Base-by-base conservation (phyloP, 2,113 vertebrate species). In the Nesospiza acunhae region DNA sequence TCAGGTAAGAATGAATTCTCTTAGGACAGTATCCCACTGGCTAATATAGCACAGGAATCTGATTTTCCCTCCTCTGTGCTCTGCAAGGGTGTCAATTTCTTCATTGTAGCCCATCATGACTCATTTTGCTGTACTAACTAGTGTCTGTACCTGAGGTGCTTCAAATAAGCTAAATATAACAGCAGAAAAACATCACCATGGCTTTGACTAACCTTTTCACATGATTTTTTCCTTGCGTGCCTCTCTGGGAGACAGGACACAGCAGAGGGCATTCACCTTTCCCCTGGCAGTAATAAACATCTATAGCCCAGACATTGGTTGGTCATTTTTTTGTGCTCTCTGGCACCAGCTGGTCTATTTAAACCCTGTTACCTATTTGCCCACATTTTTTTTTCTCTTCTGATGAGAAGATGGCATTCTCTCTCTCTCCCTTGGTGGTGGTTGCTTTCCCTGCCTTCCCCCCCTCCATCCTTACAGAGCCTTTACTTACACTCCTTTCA, bases 111-210 rank as follows among this genome's bases (percentile, higher is more conserved):
- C n/a, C 19, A 49, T 68, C 17, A 18, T 58, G 53, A 72, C 60
- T 89, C 49, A 37, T 79, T 94, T 96, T 81, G 60, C 64, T 87
- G 24, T 75, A 33, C 44, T 85, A 50, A 72, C 60, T 73, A 53
- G 16, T 24, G 24, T 63, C 70, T 78, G 6, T 72, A 19, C 50
- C 62, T 79, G 42, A 87, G 49, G 13, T 62, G 74, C 70, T 93
- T 90, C 59, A 89, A 56, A 93, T 42, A 70, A 94, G 30, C 46
- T 76, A 74, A 86, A 93, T 73, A 63, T 59, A 90, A 39, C 28
- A 80, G 52, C 26, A 94, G 66, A 72, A 68, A 28, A 28, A 31
- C 28, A 66, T 69, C 46, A 69, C 47, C 19, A n/a, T 12, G 7
- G 16, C 62, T 91, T 27, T 76, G 46, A 50, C 27, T 62, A 76